Evolutionary conservation across 2,113 vertebrate species (phyloP).

Genomic region (Salvator merianae): DNA sequence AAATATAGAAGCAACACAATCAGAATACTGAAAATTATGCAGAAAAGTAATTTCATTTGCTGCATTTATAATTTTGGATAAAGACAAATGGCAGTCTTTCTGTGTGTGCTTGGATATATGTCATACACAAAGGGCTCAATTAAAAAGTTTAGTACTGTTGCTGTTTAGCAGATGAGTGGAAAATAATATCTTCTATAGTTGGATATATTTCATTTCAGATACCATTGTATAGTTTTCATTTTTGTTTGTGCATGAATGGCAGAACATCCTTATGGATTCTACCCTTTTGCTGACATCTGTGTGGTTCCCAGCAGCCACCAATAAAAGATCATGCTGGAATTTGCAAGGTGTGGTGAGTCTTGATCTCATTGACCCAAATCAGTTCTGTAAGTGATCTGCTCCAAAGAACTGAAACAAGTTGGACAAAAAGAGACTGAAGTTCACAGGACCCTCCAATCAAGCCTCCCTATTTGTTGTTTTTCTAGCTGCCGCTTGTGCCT

Average conservation of each 20-base stretch:
- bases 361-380: too few species aligned
- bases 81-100: background rate
- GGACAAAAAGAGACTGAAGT: too few species aligned
- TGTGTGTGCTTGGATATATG: slow-evolving; percentile 45
- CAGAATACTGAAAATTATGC: background rate
- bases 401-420: too few species aligned
- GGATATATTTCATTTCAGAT: background rate
- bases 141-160: slow-evolving; percentile 37
- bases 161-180: slow-evolving; percentile 24
- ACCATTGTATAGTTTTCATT: background rate
- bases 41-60: slow-evolving; percentile 37
- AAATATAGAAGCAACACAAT: background rate
- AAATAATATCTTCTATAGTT: slow-evolving; percentile 4
- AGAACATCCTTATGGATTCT: background rate
- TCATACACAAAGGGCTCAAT: slow-evolving; percentile 28
- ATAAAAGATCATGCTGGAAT: too few species aligned
- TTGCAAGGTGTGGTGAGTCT: too few species aligned
- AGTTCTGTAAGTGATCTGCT: too few species aligned
- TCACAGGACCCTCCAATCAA: too few species aligned
- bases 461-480: too few species aligned
- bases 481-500: too few species aligned
- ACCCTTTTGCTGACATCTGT: background rate
- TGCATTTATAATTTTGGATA: slow-evolving; percentile 48
- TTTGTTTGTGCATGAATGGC: too few species aligned
- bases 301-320: too few species aligned